These are phyloP conservation scores for Zygothrica quintamaculata DNA, from an alignment of 2,888 invertebrate species.

Conservation along the genomic window DNA sequence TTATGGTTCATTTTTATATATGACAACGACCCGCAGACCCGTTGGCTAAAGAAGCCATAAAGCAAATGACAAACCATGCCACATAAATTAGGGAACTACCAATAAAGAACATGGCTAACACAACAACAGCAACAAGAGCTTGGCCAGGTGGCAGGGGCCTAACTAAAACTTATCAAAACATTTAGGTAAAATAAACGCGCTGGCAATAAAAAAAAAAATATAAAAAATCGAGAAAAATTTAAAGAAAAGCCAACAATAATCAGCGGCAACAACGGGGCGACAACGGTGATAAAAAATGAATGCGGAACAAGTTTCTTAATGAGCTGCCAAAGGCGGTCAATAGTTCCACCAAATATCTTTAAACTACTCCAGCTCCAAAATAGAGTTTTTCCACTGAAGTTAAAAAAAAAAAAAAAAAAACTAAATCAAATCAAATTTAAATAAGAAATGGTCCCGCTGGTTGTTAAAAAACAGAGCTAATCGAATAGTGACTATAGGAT, in stretches of 20 bases:
- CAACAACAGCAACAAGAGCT: slow-evolving; percentile 29
- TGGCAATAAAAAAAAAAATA: slow-evolving; percentile 63
- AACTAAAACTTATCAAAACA: slow-evolving; percentile 71
- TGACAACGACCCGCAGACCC: slow-evolving; percentile 18
- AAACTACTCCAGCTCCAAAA: neutral
- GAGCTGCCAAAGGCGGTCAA: slow-evolving; percentile 75
- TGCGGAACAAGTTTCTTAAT: slow-evolving; percentile 78
- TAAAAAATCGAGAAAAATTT: slow-evolving; percentile 22
- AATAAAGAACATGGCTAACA: slow-evolving; percentile 46
- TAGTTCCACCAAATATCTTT: too few species aligned
- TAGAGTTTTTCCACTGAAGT: slow-evolving; percentile 5
- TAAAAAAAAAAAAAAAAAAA: too few species aligned
- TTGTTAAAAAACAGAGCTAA: slow-evolving; percentile 52
- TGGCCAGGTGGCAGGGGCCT: slow-evolving; percentile 13
- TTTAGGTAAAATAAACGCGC: slow-evolving; percentile 76
- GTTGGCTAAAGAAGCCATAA: slow-evolving; percentile 69
- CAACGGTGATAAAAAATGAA: slow-evolving; percentile 75
- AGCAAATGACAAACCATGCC: slow-evolving; percentile 77
- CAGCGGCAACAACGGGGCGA: slow-evolving; percentile 64
- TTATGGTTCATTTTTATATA: slow-evolving; percentile 21
- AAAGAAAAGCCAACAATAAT: slow-evolving; percentile 69
- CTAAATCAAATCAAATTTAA: slow-evolving; percentile 76
- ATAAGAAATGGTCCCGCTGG: slow-evolving; percentile 65
- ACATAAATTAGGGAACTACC: slow-evolving; percentile 63
- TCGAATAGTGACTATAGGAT: slow-evolving; percentile 59